Percentiles rank a stretch among this genome's conserved stretches.
Evolutionary conservation across 2,888 invertebrate species (phyloP).

Genomic region (Scotopteryx bipunctaria): DNA sequence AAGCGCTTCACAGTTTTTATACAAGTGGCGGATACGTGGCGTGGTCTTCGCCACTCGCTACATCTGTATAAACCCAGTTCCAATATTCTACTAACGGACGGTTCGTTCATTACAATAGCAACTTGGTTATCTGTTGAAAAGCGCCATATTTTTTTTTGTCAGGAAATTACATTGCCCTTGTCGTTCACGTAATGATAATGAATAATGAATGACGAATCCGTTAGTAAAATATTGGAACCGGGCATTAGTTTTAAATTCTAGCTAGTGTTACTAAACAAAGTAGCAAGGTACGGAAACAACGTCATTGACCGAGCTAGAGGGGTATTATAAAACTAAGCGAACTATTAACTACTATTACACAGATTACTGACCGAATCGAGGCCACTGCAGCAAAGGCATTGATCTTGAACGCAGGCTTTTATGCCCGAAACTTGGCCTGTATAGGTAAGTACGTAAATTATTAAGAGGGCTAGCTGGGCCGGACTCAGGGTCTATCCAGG

Average conservation of each 20-base stretch:
- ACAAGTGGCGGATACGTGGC: too few species aligned
- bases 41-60: too few species aligned
- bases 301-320: neutral
- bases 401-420: conserved; percentile 35
- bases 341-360: conserved; percentile 12
- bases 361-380: conserved; percentile 28
- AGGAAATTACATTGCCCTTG: too few species aligned
- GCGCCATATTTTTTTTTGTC: too few species aligned
- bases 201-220: too few species aligned
- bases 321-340: conserved; percentile 10
- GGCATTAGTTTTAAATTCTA: neutral
- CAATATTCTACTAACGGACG: too few species aligned
- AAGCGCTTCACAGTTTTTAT: too few species aligned
- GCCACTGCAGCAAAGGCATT: conserved; percentile 35
- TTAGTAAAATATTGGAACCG: too few species aligned
- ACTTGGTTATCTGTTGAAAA: too few species aligned
- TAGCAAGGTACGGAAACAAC: neutral
- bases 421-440: conserved; percentile 22
- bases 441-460: conserved; percentile 21
- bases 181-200: too few species aligned
- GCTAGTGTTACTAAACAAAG: neutral
- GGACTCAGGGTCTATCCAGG: neutral
- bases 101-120: too few species aligned
- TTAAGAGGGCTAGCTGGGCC: neutral
- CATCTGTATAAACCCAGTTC: too few species aligned